Evolutionary conservation across 2,113 vertebrate species (phyloP).

Genomic region (Lophius piscatorius): DNA sequence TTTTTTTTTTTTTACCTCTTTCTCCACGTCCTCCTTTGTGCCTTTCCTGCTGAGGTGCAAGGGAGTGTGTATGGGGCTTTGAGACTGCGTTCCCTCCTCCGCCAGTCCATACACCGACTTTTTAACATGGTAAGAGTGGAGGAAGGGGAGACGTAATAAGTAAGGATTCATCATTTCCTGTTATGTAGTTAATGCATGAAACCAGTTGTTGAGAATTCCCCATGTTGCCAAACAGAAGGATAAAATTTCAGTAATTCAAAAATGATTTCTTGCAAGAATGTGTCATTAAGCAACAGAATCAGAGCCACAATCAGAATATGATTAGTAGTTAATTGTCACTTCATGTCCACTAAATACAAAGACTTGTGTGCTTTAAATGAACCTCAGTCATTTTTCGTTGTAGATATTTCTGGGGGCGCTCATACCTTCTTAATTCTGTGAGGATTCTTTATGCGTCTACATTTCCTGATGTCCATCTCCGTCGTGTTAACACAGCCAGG

Average conservation of each 20-base stretch:
- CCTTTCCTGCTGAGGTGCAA: conserved; percentile 87
- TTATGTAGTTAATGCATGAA: background rate
- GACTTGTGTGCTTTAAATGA: background rate
- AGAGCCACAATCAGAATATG: background rate
- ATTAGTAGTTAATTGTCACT: background rate
- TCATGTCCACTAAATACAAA: background rate
- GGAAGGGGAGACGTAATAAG: background rate
- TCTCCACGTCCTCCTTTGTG: conserved; percentile 93
- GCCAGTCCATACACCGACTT: conserved; percentile 94
- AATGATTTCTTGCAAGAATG: background rate
- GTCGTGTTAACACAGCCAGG: conserved; percentile 99
- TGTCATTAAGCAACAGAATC: background rate
- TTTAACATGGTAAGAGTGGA: background rate
- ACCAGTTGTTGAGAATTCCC: background rate
- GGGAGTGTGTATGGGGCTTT: conserved; percentile 89
- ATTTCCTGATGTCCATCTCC: conserved; percentile 99
- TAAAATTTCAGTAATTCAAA: background rate
- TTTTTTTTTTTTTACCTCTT: conserved; percentile 89
- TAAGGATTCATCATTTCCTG: background rate
- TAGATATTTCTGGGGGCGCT: background rate
- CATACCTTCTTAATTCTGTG: conserved; percentile 95
- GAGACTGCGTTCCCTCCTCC: conserved; percentile 88
- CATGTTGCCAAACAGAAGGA: conserved; percentile 1
- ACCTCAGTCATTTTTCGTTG: background rate
- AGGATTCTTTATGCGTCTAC: conserved; percentile 96